phyloP scores from a whole-genome alignment of 2,888 invertebrate species.

The Macaria liturata region DNA sequence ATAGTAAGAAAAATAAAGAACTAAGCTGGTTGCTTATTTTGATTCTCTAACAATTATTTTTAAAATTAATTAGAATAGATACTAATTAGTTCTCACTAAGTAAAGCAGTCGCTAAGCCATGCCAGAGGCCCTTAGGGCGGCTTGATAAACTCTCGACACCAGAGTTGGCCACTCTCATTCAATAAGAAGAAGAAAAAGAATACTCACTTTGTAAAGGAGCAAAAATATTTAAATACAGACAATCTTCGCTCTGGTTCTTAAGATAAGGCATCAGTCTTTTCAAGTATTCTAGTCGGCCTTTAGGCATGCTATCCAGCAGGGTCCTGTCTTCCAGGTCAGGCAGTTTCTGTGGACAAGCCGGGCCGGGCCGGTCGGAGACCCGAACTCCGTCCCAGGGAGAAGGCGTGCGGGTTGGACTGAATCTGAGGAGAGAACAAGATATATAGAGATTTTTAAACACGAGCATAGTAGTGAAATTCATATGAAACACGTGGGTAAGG shows the following conservation, averaged over 20 bases:
- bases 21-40: too few species aligned
- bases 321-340: constrained; percentile 92
- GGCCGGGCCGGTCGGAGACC: constrained; percentile 90
- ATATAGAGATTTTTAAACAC: not conserved
- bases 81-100: too few species aligned
- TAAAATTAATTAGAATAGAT: too few species aligned
- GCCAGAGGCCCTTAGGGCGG: too few species aligned
- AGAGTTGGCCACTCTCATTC: too few species aligned
- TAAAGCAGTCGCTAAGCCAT: too few species aligned
- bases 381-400: constrained; percentile 96
- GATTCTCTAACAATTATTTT: too few species aligned
- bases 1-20: too few species aligned
- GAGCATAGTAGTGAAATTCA: not conserved
- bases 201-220: constrained; percentile 96
- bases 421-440: constrained; percentile 76
- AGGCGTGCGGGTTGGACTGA: constrained; percentile 96
- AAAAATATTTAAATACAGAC: constrained; percentile 98
- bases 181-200: too few species aligned
- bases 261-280: constrained; percentile 95
- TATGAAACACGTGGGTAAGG: too few species aligned
- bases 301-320: constrained; percentile 93
- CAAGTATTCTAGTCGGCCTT: constrained; percentile 94
- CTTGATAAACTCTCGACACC: too few species aligned
- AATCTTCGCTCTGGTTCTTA: constrained; percentile 98
- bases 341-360: constrained; percentile 95